Percentiles rank a stretch among this genome's conserved stretches.
Conservation (phyloP, 2,797 vertebrate species). For the Chrysocyon brachyurus region DNA sequence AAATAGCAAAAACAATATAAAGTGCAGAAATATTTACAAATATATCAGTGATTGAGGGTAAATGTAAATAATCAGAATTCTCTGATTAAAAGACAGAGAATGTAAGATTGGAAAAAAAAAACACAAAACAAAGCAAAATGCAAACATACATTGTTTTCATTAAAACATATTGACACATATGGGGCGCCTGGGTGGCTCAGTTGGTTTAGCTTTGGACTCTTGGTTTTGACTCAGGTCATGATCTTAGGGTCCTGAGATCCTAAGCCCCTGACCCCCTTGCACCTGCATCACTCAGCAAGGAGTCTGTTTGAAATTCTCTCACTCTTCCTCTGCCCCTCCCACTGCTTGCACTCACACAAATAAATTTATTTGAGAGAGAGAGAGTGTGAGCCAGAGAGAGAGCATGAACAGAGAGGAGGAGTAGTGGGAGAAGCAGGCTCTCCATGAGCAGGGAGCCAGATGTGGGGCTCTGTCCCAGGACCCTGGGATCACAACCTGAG, state of each 20-base stretch:
- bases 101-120: neutral
- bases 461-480: no score
- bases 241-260: neutral
- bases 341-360: neutral
- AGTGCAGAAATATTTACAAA: neutral
- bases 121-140: constrained; percentile 18
- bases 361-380: no score
- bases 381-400: no score
- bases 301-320: neutral
- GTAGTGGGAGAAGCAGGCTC: no score
- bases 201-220: neutral
- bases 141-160: neutral
- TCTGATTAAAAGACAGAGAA: neutral
- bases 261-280: no score
- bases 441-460: no score
- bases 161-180: neutral
- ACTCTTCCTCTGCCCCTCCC: neutral
- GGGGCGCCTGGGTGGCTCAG: neutral
- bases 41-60: neutral
- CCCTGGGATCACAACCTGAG: no score
- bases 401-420: no score
- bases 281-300: neutral
- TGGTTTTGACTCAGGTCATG: neutral
- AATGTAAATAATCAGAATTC: neutral
- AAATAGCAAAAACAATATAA: neutral